These are phyloP conservation scores for Sussaba pulchella DNA, from an alignment of 2,888 invertebrate genomes.

Conservation along the genomic window DNA sequence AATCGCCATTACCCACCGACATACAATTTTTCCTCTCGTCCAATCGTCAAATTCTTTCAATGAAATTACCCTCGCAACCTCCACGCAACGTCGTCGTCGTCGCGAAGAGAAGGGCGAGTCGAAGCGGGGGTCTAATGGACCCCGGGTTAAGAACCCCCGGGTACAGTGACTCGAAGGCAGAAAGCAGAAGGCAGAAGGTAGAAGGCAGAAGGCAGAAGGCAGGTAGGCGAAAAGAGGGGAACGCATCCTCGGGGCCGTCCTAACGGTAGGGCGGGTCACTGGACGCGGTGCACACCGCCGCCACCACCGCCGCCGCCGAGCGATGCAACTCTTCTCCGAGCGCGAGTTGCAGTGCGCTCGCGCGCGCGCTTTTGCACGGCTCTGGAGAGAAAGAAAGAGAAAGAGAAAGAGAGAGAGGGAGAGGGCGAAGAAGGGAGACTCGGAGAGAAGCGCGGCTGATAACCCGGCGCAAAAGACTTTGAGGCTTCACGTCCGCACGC, in stretches of 20 bases:
- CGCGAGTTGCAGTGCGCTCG: conserved; percentile 56
- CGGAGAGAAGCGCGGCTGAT: no score
- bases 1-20: no score
- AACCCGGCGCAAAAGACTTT: conserved; percentile 81
- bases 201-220: conserved; percentile 61
- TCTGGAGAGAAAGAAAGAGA: conserved; percentile 13
- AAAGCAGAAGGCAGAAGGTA: conserved; percentile 62
- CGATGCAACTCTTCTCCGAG: conserved; percentile 76
- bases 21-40: no score
- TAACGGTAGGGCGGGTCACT: conserved; percentile 85
- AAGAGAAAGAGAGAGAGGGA: conserved; percentile 78
- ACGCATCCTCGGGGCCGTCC: conserved; percentile 84
- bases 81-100: no score
- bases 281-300: conserved; percentile 79
- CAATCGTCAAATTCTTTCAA: no score
- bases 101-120: not conserved
- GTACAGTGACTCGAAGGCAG: conserved; percentile 59
- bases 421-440: conserved; percentile 61
- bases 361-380: conserved; percentile 53
- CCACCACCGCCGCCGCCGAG: conserved; percentile 62
- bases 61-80: no score
- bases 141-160: conserved; percentile 62
- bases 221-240: conserved; percentile 71
- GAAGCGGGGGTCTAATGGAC: conserved; percentile 29
- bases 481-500: conserved; percentile 58